Percentiles rank a stretch among this genome's conserved stretches.
Conservation (phyloP, 2,888 invertebrate species). For the Panopea generosa region DNA sequence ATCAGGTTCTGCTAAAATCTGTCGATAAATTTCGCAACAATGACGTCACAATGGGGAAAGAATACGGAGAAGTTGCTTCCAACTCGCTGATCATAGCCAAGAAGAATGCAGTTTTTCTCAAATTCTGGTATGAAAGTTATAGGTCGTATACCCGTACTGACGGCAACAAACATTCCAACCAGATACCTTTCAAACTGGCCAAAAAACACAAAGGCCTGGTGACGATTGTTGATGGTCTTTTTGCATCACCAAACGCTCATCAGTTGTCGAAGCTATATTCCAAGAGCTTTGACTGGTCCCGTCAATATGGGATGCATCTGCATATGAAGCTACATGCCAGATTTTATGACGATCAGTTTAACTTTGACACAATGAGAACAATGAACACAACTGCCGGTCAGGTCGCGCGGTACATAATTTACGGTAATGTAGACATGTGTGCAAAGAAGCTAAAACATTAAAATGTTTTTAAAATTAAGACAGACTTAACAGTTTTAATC, state of each 20-base stretch:
- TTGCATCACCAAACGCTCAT: constrained; percentile 65
- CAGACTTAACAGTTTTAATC: no score
- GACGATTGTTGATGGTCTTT: constrained; percentile 63
- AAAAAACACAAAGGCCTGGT: constrained; percentile 60
- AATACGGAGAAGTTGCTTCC: constrained; percentile 55
- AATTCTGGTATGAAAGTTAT: constrained; percentile 75
- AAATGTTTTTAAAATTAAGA: no score
- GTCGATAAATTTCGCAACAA: constrained; percentile 71
- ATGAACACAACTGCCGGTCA: constrained; percentile 67
- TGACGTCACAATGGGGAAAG: constrained; percentile 76
- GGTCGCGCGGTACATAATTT: constrained; percentile 64
- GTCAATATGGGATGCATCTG: constrained; percentile 78
- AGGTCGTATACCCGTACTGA: constrained; percentile 61
- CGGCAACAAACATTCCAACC: constrained; percentile 70
- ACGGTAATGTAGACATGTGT: constrained; percentile 61
- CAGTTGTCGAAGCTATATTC: constrained; percentile 57
- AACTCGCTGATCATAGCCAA: constrained; percentile 77
- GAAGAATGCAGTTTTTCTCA: constrained; percentile 70
- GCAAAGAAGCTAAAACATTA: no score
- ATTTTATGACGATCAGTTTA: constrained; percentile 33
- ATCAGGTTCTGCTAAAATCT: constrained; percentile 74
- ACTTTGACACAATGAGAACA: constrained; percentile 43
- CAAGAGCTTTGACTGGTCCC: constrained; percentile 62
- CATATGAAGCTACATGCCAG: constrained; percentile 43
- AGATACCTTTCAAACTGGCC: constrained; percentile 66